These are phyloP conservation scores for Dendropsophus ebraccatus DNA, from an alignment of 2,113 vertebrate species.

Conservation along the genomic window DNA sequence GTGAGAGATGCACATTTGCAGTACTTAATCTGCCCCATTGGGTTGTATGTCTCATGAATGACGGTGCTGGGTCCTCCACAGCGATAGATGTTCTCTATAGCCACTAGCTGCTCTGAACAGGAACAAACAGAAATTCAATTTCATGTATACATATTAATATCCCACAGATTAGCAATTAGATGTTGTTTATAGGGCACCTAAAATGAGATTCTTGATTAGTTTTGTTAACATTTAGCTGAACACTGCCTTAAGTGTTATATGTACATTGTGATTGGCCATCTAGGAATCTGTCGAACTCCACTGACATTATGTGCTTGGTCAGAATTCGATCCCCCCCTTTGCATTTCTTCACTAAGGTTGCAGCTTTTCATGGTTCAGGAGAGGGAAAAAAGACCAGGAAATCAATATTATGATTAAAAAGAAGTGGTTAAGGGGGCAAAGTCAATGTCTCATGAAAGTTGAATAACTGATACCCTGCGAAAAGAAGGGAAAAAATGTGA, in stretches of 20 bases:
- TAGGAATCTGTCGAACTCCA: slow-evolving; percentile 1
- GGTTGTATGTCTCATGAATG: neutral
- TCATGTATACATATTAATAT: neutral
- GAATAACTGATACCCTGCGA: slow-evolving; percentile 61
- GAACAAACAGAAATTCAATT: neutral
- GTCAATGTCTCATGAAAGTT: slow-evolving; percentile 23
- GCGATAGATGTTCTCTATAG: neutral
- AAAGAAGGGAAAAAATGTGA: slow-evolving; percentile 63
- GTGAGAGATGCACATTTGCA: too few relatives aligned
- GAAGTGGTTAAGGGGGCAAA: neutral
- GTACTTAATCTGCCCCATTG: too few relatives aligned
- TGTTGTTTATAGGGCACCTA: neutral
- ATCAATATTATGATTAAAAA: slow-evolving; percentile 9
- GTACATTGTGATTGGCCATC: neutral
- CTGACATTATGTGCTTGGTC: neutral
- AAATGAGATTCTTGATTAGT: neutral
- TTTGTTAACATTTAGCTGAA: neutral
- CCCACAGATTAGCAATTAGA: neutral
- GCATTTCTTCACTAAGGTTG: neutral
- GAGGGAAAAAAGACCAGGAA: neutral
- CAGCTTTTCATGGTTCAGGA: neutral
- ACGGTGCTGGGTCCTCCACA: neutral
- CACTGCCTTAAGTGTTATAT: neutral
- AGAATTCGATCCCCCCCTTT: neutral
- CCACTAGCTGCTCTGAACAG: neutral